Base-by-base conservation (phyloP, 2,797 vertebrate species). In the Thunnus albacares region DNA sequence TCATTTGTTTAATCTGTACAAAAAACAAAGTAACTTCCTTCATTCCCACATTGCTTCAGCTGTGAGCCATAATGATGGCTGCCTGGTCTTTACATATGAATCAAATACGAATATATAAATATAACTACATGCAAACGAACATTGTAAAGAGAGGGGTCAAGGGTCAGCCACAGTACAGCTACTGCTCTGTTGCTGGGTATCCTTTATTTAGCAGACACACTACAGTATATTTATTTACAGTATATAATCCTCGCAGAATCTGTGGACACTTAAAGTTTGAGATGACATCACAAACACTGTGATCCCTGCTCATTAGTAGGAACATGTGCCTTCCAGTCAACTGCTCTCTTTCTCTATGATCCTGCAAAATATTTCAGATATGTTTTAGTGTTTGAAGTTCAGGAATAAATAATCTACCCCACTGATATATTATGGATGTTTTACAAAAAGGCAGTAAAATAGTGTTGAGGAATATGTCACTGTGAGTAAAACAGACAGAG, bases 341-440 rank as follows among this genome's bases (percentile, higher is more conserved):
- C 35, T 63, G 1, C 43, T 30, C 11, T 41, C 5, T 56, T 41
- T 55, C 67, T 71, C 22, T 71, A 24, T 61, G 67, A 61, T 76
- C 14, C 18, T 51, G 30, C 49, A 49, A 12, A 6, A 17, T 53
- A 49, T 41, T 51, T 63, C 24, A 15, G 17, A 43, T 7, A 6
- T 30, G 49, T 55, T 45, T 33, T 20, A 6, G 26, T n/a, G 11
- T 26, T 49, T 62, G 6, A 58, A 67, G 20, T 53, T 17, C 26
- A 45, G n/a, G 11, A 30, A 62, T 35, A 24, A 77, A 55, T 24
- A 6, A 57, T 51, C 41, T 13, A 15, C 22, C 22, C 35, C 18
- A 28, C 13, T 47, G 17, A 71, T 61, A n/a, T 41, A 60, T 43
- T 17, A 79, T 75, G 11, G 14, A 75, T 60, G 59, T 26, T 56